Conservation (phyloP, 2,113 vertebrate species). For the Pycnonotus jocosus region DNA sequence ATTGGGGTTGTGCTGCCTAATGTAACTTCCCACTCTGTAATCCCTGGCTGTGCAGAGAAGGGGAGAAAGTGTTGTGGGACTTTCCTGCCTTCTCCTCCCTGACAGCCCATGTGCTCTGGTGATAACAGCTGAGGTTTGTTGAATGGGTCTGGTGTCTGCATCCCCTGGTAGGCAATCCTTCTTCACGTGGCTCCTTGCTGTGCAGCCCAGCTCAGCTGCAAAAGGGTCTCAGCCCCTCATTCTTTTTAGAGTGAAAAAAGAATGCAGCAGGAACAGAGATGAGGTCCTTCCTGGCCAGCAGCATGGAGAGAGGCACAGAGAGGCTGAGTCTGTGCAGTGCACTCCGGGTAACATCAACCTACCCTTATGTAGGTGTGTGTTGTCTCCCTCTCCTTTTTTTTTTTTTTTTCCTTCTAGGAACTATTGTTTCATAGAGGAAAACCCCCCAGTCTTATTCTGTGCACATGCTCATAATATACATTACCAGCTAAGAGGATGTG, state of each 20-base stretch:
- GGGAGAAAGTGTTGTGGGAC: not conserved
- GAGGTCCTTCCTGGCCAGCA: not conserved
- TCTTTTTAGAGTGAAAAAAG: not conserved
- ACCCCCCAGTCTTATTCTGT: not conserved
- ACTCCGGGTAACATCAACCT: rapidly evolving
- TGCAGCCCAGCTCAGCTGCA: not conserved
- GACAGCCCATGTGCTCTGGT: not conserved
- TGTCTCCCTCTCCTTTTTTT: too few relatives aligned
- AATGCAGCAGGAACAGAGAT: rapidly evolving
- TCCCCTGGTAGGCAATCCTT: not conserved
- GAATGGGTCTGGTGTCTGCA: not conserved
- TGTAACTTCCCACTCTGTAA: not conserved
- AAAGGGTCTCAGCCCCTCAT: not conserved
- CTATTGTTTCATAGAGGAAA: not conserved
- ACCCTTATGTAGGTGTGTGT: not conserved
- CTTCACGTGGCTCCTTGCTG: not conserved
- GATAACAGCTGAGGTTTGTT: not conserved
- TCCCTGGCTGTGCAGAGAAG: not conserved
- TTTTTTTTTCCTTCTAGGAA: rapidly evolving
- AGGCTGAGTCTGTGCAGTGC: not conserved
- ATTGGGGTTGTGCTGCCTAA: not conserved
- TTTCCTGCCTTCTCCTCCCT: not conserved
- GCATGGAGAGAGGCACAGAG: not conserved
- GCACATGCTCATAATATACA: not conserved
- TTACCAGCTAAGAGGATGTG: not conserved